A percentile compares a stretch with the other conserved stretches of the same genome.
These are phyloP conservation scores for Erpornis zantholeuca DNA, from an alignment of 2,113 vertebrate species.

Conservation along the genomic window DNA sequence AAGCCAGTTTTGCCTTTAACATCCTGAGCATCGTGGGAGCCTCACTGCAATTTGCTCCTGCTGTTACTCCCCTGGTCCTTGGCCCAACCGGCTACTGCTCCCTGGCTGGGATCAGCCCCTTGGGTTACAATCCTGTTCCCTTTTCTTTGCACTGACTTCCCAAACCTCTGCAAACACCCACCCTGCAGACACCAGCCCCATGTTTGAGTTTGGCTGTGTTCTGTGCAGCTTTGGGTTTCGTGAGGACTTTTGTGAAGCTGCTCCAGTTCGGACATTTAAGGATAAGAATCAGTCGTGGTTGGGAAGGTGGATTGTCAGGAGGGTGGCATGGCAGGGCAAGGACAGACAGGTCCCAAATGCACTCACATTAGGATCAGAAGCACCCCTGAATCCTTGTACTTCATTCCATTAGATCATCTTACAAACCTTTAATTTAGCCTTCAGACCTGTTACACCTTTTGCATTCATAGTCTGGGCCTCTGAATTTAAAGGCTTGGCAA, in stretches of 20 bases:
- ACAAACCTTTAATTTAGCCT: not conserved
- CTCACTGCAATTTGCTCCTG: slow-evolving; percentile 49
- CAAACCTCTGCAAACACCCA: slow-evolving; percentile 35
- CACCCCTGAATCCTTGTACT: not conserved
- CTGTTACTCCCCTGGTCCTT: slow-evolving; percentile 50
- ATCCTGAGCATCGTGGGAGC: slow-evolving; percentile 21
- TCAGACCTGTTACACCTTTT: not conserved
- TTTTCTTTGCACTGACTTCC: slow-evolving; percentile 38
- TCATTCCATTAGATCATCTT: not conserved
- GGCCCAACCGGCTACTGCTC: slow-evolving; percentile 50
- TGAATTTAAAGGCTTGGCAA: not conserved
- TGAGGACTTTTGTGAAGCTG: slow-evolving; percentile 24
- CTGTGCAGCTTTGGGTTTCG: not conserved
- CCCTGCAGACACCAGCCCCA: not conserved
- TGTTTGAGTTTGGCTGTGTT: not conserved
- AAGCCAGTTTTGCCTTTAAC: slow-evolving; percentile 49
- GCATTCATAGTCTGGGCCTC: not conserved
- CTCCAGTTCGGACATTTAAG: not conserved
- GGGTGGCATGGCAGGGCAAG: not conserved
- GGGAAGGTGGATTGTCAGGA: not conserved
- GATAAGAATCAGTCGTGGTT: accelerated
- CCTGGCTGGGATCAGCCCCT: slow-evolving; percentile 18
- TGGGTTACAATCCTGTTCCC: slow-evolving; percentile 28
- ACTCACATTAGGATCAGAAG: not conserved
- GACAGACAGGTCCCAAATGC: not conserved